Evolutionary conservation across 2,888 invertebrate species (phyloP).

Genomic region (Catocala fraxini): DNA sequence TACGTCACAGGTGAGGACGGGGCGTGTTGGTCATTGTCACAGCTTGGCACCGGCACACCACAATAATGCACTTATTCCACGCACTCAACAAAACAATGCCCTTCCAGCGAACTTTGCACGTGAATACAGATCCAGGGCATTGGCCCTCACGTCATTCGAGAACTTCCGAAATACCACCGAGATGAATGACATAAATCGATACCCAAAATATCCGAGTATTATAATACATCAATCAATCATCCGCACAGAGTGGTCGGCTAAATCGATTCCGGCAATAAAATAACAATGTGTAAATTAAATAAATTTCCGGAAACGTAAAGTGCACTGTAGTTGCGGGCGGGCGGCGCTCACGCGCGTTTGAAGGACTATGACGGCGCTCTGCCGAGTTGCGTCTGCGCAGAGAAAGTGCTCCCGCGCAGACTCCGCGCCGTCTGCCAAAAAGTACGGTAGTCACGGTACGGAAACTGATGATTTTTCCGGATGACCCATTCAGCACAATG

Average conservation of each 20-base stretch:
- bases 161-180: conserved; percentile 63
- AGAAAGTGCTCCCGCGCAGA: conserved; percentile 85
- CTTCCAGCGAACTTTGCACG: conserved; percentile 54
- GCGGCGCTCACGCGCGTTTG: conserved; percentile 72
- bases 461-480: conserved; percentile 80
- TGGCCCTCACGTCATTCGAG: conserved; percentile 57
- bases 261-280: conserved; percentile 52
- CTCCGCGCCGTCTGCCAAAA: conserved; percentile 86
- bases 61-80: conserved; percentile 68
- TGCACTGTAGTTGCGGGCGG: conserved; percentile 59
- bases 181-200: conserved; percentile 55
- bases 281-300: conserved; percentile 50
- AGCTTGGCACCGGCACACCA: conserved; percentile 64
- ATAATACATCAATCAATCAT: conserved; percentile 60
- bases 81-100: conserved; percentile 56
- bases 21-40: conserved; percentile 78
- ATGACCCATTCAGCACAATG: conserved; percentile 61
- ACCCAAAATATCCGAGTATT: conserved; percentile 44
- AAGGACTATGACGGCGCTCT: conserved; percentile 71
- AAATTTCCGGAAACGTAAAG: conserved; percentile 58
- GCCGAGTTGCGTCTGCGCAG: conserved; percentile 73
- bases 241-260: conserved; percentile 39
- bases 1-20: conserved; percentile 74
- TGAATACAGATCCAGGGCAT: conserved; percentile 61
- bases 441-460: conserved; percentile 81